Base-by-base conservation (phyloP, 2,888 invertebrate species). In the Phortica okadai region DNA sequence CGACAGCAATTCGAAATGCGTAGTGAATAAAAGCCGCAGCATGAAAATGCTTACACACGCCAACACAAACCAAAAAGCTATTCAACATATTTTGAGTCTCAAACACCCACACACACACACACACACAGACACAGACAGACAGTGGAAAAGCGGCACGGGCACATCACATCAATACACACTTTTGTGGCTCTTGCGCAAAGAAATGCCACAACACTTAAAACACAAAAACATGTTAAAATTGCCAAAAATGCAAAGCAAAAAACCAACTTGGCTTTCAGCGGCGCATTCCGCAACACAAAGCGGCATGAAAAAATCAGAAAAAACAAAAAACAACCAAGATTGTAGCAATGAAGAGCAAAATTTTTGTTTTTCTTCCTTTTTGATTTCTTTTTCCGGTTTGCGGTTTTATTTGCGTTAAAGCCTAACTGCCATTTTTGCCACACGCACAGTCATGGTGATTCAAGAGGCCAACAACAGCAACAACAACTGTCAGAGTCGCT, bases 161-260 rank as follows among this genome's bases (percentile, higher is more conserved):
- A 21, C 21, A 21, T 21, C 50, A 59, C 59, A n/a, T 7, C 59
- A 59, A 59, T 59, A 10, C 25, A 10, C 25, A 16, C 14, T 42
- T 42, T 66, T 11, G 66, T 41, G 7, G 11, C 11, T 66, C 1
- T 33, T 66, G 41, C 10, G 66, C 0, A 66, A 66, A 42, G 66
- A 4, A 42, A n/a, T 2, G 14, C 14, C 41, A 66, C 66, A 66
- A 66, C 10, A 54, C 10, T 54, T n/a, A 54, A 14, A 41, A 41
- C 66, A 66, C 10, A 66, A 66, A 33, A 66, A 66, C 59, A 16
- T 8, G n/a, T 8, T 41, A 66, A 66, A 33, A 42, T 2, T n/a
- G 42, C 66, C 33, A 66, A 66, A 42, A 72, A 72, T 72, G 6
- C 33, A 56, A 72, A 72, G 21, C 56, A 54, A 33, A 72, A 56